Evolutionary conservation across 2,888 invertebrate species (phyloP).

Genomic region (Trilocha varians): DNA sequence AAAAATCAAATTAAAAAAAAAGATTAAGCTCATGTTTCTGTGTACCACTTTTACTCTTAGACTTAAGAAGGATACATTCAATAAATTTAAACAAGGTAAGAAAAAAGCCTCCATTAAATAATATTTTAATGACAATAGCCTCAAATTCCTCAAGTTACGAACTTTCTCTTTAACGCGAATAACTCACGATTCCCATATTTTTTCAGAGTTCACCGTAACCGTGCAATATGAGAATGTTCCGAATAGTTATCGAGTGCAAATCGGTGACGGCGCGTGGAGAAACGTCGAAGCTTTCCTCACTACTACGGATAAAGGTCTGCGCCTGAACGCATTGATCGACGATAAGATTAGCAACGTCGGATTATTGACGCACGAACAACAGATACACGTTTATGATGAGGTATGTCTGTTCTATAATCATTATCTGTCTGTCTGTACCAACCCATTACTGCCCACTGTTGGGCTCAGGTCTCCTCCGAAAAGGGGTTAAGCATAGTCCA

Average conservation of each 20-base stretch:
- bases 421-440: too few species aligned
- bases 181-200: neutral
- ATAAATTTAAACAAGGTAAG: too few species aligned
- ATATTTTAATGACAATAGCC: too few species aligned
- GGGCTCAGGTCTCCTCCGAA: too few species aligned
- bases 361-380: slow-evolving; percentile 39
- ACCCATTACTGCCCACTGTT: too few species aligned
- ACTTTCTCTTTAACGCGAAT: neutral
- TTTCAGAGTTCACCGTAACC: slow-evolving; percentile 67
- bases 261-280: slow-evolving; percentile 72
- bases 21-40: too few species aligned
- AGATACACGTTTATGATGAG: slow-evolving; percentile 60
- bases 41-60: too few species aligned
- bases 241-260: slow-evolving; percentile 44
- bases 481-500: too few species aligned
- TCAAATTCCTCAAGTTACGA: too few species aligned
- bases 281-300: slow-evolving; percentile 44
- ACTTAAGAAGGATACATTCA: too few species aligned
- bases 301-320: slow-evolving; percentile 29
- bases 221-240: slow-evolving; percentile 66
- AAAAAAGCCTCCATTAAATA: too few species aligned
- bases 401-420: slow-evolving; percentile 19
- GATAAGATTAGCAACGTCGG: slow-evolving; percentile 48
- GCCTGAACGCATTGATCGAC: slow-evolving; percentile 36
- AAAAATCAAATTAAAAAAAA: too few species aligned